phyloP scores from a whole-genome alignment of 2,113 vertebrate genomes.

The Mola mola region DNA sequence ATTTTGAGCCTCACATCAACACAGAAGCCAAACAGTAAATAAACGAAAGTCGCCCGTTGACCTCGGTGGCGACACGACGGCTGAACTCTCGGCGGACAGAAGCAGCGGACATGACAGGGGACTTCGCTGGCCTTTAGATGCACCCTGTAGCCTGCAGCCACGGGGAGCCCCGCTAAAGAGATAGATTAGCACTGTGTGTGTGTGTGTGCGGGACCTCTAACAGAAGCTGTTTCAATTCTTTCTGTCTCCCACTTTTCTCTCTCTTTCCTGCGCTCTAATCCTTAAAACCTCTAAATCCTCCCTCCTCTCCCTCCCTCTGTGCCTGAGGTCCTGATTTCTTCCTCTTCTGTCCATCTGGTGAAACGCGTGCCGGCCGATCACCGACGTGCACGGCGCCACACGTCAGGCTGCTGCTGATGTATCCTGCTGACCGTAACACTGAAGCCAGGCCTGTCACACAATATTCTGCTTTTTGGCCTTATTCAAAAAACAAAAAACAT shows the following conservation, averaged over 20 bases:
- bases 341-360: slow-evolving; percentile 51
- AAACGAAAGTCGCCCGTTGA: neutral
- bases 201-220: slow-evolving; percentile 22
- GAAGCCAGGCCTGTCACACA: too few relatives aligned
- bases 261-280: slow-evolving; percentile 55
- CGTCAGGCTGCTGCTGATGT: too few relatives aligned
- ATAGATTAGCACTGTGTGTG: slow-evolving; percentile 53
- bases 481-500: too few relatives aligned
- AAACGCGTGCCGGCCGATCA: slow-evolving; percentile 9
- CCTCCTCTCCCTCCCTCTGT: slow-evolving; percentile 42
- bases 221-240: slow-evolving; percentile 36
- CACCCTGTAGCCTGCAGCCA: slow-evolving; percentile 39
- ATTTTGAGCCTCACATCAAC: too few relatives aligned
- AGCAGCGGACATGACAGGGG: slow-evolving; percentile 3
- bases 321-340: slow-evolving; percentile 35
- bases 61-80: slow-evolving; percentile 19
- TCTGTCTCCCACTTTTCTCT: slow-evolving; percentile 29
- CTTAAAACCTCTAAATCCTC: slow-evolving; percentile 70
- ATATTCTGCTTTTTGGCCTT: too few relatives aligned
- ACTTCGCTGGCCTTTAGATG: slow-evolving; percentile 41
- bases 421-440: too few relatives aligned
- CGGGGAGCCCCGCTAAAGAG: slow-evolving; percentile 47
- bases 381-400: neutral
- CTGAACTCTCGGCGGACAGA: slow-evolving; percentile 27
- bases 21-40: too few relatives aligned